Evolutionary conservation across 2,888 invertebrate genomes (phyloP).

Genomic region (Drosophila kanekoi): DNA sequence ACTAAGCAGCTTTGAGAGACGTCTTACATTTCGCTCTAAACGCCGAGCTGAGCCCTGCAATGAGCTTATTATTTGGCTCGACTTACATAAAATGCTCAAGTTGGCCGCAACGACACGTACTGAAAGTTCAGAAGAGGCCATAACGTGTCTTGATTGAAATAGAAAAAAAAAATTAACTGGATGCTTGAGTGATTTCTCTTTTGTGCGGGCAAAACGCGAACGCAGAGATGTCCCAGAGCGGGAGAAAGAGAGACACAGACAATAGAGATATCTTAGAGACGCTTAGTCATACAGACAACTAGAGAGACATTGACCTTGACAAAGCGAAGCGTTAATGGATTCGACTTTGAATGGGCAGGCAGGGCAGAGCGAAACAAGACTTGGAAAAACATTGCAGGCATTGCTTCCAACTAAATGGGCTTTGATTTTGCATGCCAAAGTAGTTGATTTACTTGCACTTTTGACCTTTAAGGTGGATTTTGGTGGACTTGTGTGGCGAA

Average conservation of each 20-base stretch:
- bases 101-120: conserved; percentile 41
- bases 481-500: too few species aligned
- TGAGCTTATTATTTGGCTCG: conserved; percentile 30
- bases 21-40: conserved; percentile 12
- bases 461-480: conserved; percentile 22
- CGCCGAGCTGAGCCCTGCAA: conserved; percentile 21
- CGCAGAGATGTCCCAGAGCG: conserved; percentile 2
- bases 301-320: conserved; percentile 65
- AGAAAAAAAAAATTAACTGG: conserved; percentile 29
- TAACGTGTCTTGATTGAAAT: conserved; percentile 64
- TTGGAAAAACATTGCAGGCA: conserved; percentile 11
- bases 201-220: conserved; percentile 14
- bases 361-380: conserved; percentile 21
- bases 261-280: conserved; percentile 31
- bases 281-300: conserved; percentile 34
- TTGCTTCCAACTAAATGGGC: conserved; percentile 9
- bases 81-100: conserved; percentile 38
- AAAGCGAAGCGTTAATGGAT: conserved; percentile 58
- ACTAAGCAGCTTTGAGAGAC: conserved; percentile 6
- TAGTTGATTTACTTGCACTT: conserved; percentile 22
- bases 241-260: conserved; percentile 1
- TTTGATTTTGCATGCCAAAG: conserved; percentile 7
- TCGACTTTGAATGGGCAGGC: conserved; percentile 50
- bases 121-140: conserved; percentile 56
- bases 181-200: conserved; percentile 63